A percentile compares a stretch with the other conserved stretches of the same genome.
These are phyloP conservation scores for Rhabdomys dilectus DNA, from an alignment of 2,113 vertebrate genomes.

Conservation along the genomic window DNA sequence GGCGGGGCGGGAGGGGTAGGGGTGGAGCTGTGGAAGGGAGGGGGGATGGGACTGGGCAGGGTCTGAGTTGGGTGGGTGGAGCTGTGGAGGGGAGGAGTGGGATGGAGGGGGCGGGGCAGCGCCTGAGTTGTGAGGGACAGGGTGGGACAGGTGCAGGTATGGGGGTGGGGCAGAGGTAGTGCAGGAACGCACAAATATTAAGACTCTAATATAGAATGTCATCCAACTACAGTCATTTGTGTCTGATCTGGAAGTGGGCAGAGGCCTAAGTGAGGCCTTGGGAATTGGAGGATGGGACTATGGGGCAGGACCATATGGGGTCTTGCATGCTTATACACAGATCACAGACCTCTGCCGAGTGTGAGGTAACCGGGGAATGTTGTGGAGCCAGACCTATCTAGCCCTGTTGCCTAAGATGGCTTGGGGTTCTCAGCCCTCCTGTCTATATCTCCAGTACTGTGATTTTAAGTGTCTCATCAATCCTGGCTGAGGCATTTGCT, in stretches of 20 bases:
- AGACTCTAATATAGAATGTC: too few relatives aligned
- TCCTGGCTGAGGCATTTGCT: not conserved
- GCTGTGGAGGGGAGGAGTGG: too few relatives aligned
- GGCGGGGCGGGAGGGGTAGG: too few relatives aligned
- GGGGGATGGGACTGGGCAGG: too few relatives aligned
- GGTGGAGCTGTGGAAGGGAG: too few relatives aligned
- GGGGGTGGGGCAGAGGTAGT: too few relatives aligned
- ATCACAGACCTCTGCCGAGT: not conserved
- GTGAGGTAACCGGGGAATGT: too few relatives aligned
- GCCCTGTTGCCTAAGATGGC: not conserved
- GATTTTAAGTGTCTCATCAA: not conserved
- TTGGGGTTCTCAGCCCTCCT: not conserved
- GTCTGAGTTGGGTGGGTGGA: too few relatives aligned
- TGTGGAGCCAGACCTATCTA: not conserved
- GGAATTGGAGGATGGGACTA: accelerated
- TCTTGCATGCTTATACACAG: too few relatives aligned
- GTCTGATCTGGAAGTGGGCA: not conserved
- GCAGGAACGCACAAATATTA: accelerated
- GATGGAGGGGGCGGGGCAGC: not conserved
- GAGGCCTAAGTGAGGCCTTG: not conserved
- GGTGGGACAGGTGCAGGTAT: too few relatives aligned
- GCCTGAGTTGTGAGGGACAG: not conserved
- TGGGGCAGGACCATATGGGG: too few relatives aligned
- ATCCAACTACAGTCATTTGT: not conserved
- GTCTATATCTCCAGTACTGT: not conserved